Evolutionary conservation across 2,113 vertebrate genomes (phyloP), one percentile per base, ranked within the genome.

Genomic region (Colaptes auratus): DNA sequence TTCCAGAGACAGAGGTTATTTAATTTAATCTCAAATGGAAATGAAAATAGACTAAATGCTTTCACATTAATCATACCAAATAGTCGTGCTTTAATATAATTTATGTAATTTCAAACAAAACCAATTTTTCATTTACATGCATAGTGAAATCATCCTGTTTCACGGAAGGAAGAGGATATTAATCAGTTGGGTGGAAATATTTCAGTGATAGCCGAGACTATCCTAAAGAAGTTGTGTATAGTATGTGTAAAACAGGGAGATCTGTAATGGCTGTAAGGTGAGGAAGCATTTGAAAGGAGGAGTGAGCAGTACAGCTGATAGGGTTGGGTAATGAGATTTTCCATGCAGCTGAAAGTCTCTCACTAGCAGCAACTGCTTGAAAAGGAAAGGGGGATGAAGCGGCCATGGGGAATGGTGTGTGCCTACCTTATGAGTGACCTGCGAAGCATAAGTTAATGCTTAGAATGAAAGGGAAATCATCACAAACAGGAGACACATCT

Each of bases 401-500:
- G 63, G 69, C 52, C 24, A 0, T 4, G 23, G 58, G 66, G 28
- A 64, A 23, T 3, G 4, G 14, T 16, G 42, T 25, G 9, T 21
- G 8, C 20, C 39, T 50, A 1, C 52, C n/a, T 69, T 25, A 3
- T 7, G 30, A 28, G 36, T 72, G 44, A 33, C 25, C 13, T 78
- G 42, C 35, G 42, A 86, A 52, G 12, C 30, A 10, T 24, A 50
- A 18, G 8, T 59, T 30, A 53, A 4, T 19, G 27, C 18, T 33
- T 25, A 53, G 44, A 7, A n/a, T 27, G 35, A 44, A 39, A 28
- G 13, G 59, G 63, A 74, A 35, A 28, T 39, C 66, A 15, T n/a
- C 7, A 6, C 30, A 50, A 15, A 9, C 8, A 3, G 59, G 16
- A 69, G 59, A 28, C 4, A 27, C 0, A 1, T 76, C 25, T 69